phyloP scores from a whole-genome alignment of 2,113 vertebrate genomes.

The Rallus limicola region DNA sequence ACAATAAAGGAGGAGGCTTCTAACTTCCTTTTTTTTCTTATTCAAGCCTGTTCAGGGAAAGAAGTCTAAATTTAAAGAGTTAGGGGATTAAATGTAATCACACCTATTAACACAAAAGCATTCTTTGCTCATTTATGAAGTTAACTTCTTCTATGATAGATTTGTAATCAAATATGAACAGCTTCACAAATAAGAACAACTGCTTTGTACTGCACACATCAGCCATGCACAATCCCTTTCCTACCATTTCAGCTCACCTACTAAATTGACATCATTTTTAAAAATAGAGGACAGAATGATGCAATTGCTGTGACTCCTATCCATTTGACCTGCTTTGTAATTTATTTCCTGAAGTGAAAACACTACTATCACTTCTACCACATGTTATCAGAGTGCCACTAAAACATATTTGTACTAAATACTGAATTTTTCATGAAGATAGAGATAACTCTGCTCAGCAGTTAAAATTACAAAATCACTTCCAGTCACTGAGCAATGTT shows the following conservation, averaged over 20 bases:
- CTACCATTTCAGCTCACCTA: neutral
- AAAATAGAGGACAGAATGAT: neutral
- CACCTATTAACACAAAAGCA: neutral
- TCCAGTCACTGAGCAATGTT: neutral
- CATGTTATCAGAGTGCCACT: neutral
- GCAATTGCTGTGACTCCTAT: neutral
- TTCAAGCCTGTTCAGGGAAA: neutral
- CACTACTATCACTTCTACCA: neutral
- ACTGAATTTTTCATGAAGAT: neutral
- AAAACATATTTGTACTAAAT: neutral
- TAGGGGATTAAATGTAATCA: neutral
- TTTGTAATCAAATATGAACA: neutral
- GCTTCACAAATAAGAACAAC: neutral
- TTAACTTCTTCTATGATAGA: neutral
- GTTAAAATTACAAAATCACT: neutral
- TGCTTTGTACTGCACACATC: neutral
- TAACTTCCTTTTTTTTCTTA: neutral
- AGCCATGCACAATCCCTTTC: neutral
- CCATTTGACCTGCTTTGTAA: neutral
- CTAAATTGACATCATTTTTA: neutral
- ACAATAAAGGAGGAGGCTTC: neutral
- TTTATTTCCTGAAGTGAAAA: neutral
- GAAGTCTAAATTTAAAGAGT: neutral
- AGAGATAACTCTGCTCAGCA: neutral
- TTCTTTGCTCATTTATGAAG: neutral